Base-by-base conservation (phyloP, 1,140 invertebrate species). In the Drosophila pandora region DNA sequence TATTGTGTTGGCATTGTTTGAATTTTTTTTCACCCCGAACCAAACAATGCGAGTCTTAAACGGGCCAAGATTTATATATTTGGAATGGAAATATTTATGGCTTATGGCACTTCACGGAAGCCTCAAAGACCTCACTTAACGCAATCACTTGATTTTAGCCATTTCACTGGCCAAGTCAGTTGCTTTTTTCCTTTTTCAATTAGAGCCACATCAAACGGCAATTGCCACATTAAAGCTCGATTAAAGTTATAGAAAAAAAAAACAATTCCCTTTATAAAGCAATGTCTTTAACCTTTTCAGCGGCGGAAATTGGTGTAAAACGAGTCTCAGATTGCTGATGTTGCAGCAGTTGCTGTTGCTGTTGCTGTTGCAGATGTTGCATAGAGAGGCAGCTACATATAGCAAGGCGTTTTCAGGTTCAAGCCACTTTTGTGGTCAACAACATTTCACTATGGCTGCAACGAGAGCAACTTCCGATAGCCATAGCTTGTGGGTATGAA, bases 221-320 rank as follows among this genome's bases (percentile, higher is more conserved):
- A 84, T 85, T 84, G 80, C 76, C 80, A 80, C 81, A 85, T 84
- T 84, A 84, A 79, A 73, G 81, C 81, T 60, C 76, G 54, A 84
- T 84, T 85, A 76, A 79, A 79, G 58, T 55, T 72, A 72, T 75
- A 62, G 62, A 79, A 73, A 59, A 43, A 71, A 84, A 79, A 28
- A 28, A 28, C 7, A 28, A 6, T 79, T 83, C 76, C 76, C 67
- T 71, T 71, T 58, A 37, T 30, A 59, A 60, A 63, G 49, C 71
- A 76, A 62, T 76, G 80, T 84, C 81, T 85, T 84, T 84, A 84
- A 84, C 80, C 80, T 84, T 84, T 84, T 54, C 67, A 58, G 64
- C 79, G 65, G 70, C 74, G 82, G 82, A 85, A 85, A 88, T 82
- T 85, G 82, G 70, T 87, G 78, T 87, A 87, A 85, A 87, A 85